phyloP scores from a whole-genome alignment of 2,113 vertebrate genomes.

The Synodontis membranacea region DNA sequence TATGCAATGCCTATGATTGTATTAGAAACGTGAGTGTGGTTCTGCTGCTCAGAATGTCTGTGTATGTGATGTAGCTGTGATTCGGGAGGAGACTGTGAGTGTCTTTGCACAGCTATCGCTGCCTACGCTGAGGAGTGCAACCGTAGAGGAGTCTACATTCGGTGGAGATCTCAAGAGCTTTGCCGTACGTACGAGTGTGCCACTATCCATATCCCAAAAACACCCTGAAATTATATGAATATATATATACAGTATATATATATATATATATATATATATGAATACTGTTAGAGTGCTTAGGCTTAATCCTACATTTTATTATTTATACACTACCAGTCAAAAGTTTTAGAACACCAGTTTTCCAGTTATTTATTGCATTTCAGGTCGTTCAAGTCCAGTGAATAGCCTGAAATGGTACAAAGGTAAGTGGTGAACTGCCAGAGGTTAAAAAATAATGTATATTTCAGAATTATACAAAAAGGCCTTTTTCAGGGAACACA shows the following conservation, averaged over 20 bases:
- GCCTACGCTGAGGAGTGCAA: conserved; percentile 84
- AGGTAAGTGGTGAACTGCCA: no score
- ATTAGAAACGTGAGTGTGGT: not conserved
- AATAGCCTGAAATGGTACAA: no score
- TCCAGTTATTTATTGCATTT: no score
- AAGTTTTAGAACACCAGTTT: no score
- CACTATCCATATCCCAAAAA: not conserved
- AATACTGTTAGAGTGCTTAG: not conserved
- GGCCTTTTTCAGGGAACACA: no score
- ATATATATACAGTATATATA: no score
- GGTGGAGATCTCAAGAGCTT: conserved; percentile 88
- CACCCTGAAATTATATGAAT: not conserved
- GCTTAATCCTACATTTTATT: not conserved
- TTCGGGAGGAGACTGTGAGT: conserved; percentile 88
- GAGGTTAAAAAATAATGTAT: no score
- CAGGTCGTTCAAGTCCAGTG: no score
- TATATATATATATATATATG: no score
- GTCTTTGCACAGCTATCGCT: conserved; percentile 87
- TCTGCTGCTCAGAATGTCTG: not conserved
- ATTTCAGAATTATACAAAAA: no score
- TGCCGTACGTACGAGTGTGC: conserved; percentile 74
- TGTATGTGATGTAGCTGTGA: conserved; percentile 67
- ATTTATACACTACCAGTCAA: not conserved
- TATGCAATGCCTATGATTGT: not conserved
- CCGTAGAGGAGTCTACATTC: conserved; percentile 72